Evolutionary conservation across 2,113 vertebrate genomes (phyloP).

Genomic region (Hippocampus guttulatus): DNA sequence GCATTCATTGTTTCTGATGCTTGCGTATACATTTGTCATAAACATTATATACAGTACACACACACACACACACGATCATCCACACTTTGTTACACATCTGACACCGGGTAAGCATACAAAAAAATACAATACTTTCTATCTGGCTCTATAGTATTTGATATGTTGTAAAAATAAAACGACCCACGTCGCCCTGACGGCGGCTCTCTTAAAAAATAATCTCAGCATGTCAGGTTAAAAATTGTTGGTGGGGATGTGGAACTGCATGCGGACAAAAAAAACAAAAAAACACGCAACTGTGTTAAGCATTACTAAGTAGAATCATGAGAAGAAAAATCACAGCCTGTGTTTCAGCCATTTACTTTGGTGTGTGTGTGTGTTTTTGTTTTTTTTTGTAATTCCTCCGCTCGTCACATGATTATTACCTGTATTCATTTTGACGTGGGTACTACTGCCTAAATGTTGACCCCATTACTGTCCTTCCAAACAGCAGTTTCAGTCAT

Average conservation of each 20-base stretch:
- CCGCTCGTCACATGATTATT: background rate
- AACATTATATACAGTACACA: constrained; percentile 47
- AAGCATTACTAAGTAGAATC: constrained; percentile 30
- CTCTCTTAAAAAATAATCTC: constrained; percentile 4
- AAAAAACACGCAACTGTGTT: background rate
- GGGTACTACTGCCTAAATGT: no score
- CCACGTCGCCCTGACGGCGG: background rate
- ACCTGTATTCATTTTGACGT: no score
- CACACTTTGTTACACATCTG: constrained; percentile 45
- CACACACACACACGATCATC: constrained; percentile 18
- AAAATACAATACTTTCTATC: constrained; percentile 57
- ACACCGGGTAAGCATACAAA: constrained; percentile 52
- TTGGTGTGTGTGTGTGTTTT: constrained; percentile 40
- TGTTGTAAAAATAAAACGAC: constrained; percentile 59
- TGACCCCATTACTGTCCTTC: no score
- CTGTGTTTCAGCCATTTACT: constrained; percentile 55
- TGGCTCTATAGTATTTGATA: constrained; percentile 28
- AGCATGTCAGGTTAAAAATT: background rate
- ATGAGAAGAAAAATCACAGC: constrained; percentile 69
- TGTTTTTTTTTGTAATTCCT: constrained; percentile 8
- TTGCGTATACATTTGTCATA: constrained; percentile 55
- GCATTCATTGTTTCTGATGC: constrained; percentile 64
- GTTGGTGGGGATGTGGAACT: background rate
- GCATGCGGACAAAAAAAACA: background rate
- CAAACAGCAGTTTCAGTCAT: no score